These are phyloP conservation scores for Temnothorax longispinosus DNA, from an alignment of 1,140 invertebrate genomes.

Conservation along the genomic window DNA sequence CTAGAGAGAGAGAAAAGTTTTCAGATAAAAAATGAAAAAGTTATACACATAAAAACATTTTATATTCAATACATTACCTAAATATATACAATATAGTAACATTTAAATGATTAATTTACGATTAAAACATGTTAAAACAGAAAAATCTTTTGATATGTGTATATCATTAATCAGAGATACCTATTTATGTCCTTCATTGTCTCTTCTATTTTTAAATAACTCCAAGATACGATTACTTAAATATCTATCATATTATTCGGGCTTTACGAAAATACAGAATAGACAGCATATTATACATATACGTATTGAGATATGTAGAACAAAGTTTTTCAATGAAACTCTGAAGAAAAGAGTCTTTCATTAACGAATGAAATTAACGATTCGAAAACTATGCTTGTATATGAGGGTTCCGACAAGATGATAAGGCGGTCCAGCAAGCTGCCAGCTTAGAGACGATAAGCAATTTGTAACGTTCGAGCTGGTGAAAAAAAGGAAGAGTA, in stretches of 20 bases:
- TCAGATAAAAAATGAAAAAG: not conserved
- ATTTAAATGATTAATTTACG: not conserved
- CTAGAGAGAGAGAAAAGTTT: not conserved
- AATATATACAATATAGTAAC: not conserved
- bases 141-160: not conserved
- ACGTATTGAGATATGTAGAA: not conserved
- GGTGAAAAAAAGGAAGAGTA: conserved; percentile 40
- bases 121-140: not conserved
- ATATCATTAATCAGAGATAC: not conserved
- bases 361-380: conserved; percentile 70
- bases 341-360: conserved; percentile 23
- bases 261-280: not conserved
- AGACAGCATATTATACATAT: not conserved
- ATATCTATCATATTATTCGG: not conserved
- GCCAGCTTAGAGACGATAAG: conserved; percentile 80
- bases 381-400: conserved; percentile 37
- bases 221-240: not conserved
- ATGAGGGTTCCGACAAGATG: conserved; percentile 74
- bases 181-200: not conserved
- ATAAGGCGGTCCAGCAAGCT: conserved; percentile 77
- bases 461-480: conserved; percentile 83
- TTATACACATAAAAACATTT: not conserved
- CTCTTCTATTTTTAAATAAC: not conserved
- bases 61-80: not conserved
- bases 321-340: not conserved